Percentiles rank a stretch among this genome's conserved stretches.
phyloP scores from a whole-genome alignment of 2,888 invertebrate species.

The Sminthurides aquaticus region DNA sequence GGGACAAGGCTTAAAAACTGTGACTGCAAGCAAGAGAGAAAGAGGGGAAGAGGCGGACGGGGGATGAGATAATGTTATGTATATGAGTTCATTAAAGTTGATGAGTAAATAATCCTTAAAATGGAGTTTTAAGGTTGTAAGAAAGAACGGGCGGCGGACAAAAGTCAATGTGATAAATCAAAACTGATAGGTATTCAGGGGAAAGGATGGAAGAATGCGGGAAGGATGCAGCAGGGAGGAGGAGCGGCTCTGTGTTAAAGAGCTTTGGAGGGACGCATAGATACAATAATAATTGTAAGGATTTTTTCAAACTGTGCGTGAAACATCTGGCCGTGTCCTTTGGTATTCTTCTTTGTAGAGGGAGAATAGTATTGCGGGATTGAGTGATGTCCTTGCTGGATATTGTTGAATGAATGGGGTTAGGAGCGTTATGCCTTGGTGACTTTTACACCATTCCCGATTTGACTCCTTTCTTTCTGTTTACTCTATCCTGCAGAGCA shows the following conservation, averaged over 20 bases:
- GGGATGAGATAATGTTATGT: background rate
- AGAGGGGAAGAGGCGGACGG: background rate
- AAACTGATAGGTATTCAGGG: constrained; percentile 15
- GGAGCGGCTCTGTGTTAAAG: too few relatives aligned
- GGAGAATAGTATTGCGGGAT: background rate
- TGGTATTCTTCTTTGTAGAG: background rate
- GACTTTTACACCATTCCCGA: background rate
- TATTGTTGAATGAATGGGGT: background rate
- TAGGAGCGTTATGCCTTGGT: background rate
- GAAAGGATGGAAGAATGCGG: background rate
- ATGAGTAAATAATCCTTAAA: constrained; percentile 26
- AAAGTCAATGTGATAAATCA: constrained; percentile 28
- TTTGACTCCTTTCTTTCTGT: background rate
- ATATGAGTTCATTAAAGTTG: constrained; percentile 6
- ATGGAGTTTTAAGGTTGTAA: constrained; percentile 17
- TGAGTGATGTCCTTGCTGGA: background rate
- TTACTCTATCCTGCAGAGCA: background rate
- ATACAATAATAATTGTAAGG: background rate
- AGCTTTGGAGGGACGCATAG: too few relatives aligned
- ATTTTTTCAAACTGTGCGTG: background rate
- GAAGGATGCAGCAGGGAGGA: too few relatives aligned
- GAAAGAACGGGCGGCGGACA: constrained; percentile 18
- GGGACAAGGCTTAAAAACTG: too few relatives aligned
- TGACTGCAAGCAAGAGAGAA: background rate
- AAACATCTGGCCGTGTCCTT: background rate